These are phyloP conservation scores for Chiridota heheva DNA, from an alignment of 35 echinoderm and acorn worm species.

Conservation along the genomic window DNA sequence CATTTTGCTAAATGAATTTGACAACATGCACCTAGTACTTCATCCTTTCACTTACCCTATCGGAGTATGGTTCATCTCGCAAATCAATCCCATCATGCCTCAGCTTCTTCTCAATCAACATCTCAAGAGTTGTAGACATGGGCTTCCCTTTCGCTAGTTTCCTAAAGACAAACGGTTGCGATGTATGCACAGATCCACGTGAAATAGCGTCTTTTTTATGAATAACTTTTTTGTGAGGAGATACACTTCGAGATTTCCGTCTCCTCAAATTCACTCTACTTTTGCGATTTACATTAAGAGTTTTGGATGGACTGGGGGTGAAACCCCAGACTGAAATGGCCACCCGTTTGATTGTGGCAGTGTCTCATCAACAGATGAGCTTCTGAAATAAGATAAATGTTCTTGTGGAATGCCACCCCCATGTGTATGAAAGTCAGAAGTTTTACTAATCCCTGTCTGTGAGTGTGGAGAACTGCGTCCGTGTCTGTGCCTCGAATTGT, in stretches of 20 bases:
- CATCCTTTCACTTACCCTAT: conserved; percentile 80
- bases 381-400: background rate
- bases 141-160: conserved; percentile 18
- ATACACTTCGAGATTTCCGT: conserved; percentile 82
- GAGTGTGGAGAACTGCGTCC: background rate
- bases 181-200: conserved; percentile 54
- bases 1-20: too few species aligned
- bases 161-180: conserved; percentile 66
- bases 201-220: conserved; percentile 44
- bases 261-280: conserved; percentile 42
- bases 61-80: conserved; percentile 84
- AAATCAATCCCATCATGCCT: conserved; percentile 81
- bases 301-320: conserved; percentile 31
- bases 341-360: conserved; percentile 43
- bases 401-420: conserved; percentile 1
- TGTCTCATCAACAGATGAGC: conserved; percentile 30
- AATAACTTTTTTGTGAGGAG: conserved; percentile 67
- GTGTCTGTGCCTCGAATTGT: background rate
- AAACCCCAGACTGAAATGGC: background rate
- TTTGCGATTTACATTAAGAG: conserved; percentile 37
- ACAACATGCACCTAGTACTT: background rate
- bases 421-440: background rate
- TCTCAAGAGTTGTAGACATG: conserved; percentile 49
- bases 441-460: too few species aligned
- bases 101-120: conserved; percentile 66